Base-by-base conservation (phyloP, 2,888 invertebrate species). In the Conchocele bisecta region DNA sequence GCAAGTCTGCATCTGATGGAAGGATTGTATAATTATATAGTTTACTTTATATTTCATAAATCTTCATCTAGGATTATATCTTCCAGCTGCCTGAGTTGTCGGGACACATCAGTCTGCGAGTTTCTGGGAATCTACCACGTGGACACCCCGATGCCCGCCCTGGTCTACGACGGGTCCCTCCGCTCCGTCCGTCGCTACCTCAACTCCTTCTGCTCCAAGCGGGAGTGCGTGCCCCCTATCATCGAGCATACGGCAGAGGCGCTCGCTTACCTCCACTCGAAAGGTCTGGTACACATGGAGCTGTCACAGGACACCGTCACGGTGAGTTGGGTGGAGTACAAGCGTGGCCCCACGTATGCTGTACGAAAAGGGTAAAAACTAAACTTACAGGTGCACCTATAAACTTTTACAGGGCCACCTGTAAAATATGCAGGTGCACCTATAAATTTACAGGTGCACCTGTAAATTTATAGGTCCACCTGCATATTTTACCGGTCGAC, bases 281-380 rank as follows among this genome's bases (percentile, higher is more conserved):
- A 85, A 44, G 82, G 82, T 0, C 73, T 89, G n/a, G 87, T 88
- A 1, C 89, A 88, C 65, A 85, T 88, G 83, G 89, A 89, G 61
- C 79, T 89, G 0, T 84, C 86, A 11, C 82, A 85, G 24, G 84
- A 88, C 54, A 87, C 88, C 6, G 67, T 89, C 26, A 88, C 86
- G 81, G 88, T 89, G 71, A 75, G 83, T 65, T 17, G 9, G 9
- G 26, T 37, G 17, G 33, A 4, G 11, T n/a, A 3, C 37, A 1
- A 20, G 17, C 15, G 11, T 15, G n/a, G 11, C 11, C 37, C 11
- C 37, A 35, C 37, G 11, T 24, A 28, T n/a, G 29, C n/a, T n/a
- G n/a, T n/a, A n/a, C n/a, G n/a, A n/a, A n/a, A n/a, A n/a, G n/a
- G n/a, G n/a, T n/a, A n/a, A n/a, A n/a, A n/a, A n/a, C n/a, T n/a